Percentiles rank a stretch among this genome's conserved stretches.
These are phyloP conservation scores for Acanthoscelides obtectus DNA, from an alignment of 2,888 invertebrate genomes.

Conservation along the genomic window DNA sequence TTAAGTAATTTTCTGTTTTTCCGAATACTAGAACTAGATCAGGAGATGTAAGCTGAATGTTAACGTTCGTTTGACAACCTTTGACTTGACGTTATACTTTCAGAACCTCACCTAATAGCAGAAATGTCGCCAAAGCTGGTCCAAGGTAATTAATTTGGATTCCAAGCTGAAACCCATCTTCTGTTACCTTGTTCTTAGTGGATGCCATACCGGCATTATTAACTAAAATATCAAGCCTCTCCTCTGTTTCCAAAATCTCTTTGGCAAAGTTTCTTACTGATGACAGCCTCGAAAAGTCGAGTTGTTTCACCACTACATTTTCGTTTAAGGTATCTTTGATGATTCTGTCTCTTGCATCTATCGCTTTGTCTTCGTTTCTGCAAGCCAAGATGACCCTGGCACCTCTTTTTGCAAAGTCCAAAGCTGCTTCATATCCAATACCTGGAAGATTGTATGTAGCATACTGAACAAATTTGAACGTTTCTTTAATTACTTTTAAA, in stretches of 20 bases:
- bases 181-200: slow-evolving; percentile 47
- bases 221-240: slow-evolving; percentile 57
- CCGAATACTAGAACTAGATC: too few relatives aligned
- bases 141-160: slow-evolving; percentile 69
- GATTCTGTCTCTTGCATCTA: slow-evolving; percentile 34
- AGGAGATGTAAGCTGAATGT: slow-evolving; percentile 4
- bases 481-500: too few relatives aligned
- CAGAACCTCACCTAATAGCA: slow-evolving; percentile 50
- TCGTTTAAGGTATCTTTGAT: slow-evolving; percentile 36
- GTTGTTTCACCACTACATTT: slow-evolving; percentile 42
- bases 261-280: slow-evolving; percentile 59
- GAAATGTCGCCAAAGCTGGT: slow-evolving; percentile 63
- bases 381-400: slow-evolving; percentile 54
- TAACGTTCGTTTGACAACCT: too few relatives aligned
- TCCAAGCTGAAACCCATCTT: slow-evolving; percentile 59
- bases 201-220: slow-evolving; percentile 61
- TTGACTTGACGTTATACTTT: too few relatives aligned
- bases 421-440: slow-evolving; percentile 46
- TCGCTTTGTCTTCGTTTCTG: slow-evolving; percentile 37
- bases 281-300: slow-evolving; percentile 52
- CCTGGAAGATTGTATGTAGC: slow-evolving; percentile 33
- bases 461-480: too few relatives aligned
- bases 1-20: too few relatives aligned
- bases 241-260: slow-evolving; percentile 51
- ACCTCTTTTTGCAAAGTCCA: slow-evolving; percentile 48